Evolutionary conservation across 2,113 vertebrate species (phyloP).

Genomic region (Pachypanchax playfairii): DNA sequence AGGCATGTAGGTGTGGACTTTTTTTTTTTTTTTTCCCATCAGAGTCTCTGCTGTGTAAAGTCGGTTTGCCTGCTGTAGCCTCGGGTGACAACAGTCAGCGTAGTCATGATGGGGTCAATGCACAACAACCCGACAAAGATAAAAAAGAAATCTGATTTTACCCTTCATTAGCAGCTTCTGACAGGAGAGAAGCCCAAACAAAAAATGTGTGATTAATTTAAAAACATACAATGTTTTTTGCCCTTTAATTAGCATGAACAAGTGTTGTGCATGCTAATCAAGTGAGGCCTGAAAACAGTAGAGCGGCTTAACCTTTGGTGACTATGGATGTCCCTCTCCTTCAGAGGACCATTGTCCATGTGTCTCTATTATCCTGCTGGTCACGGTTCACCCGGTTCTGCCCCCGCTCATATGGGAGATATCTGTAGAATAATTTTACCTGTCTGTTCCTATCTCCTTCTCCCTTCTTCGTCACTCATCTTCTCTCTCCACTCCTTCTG

Average conservation of each 20-base stretch:
- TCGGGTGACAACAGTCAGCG: constrained; percentile 41
- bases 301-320: constrained; percentile 56
- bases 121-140: constrained; percentile 6
- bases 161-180: neutral
- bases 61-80: constrained; percentile 41
- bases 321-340: constrained; percentile 36
- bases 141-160: constrained; percentile 3
- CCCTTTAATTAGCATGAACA: constrained; percentile 40
- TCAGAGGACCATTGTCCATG: constrained; percentile 59
- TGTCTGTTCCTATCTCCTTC: constrained; percentile 66
- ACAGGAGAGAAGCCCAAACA: neutral
- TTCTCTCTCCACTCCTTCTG: neutral
- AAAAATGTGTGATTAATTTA: constrained; percentile 5
- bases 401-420: constrained; percentile 57
- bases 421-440: constrained; percentile 69
- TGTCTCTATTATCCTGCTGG: constrained; percentile 67
- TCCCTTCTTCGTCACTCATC: constrained; percentile 22
- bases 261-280: constrained; percentile 35
- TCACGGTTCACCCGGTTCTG: constrained; percentile 52
- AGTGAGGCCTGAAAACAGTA: constrained; percentile 23
- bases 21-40: constrained; percentile 42
- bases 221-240: constrained; percentile 14
- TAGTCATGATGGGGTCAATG: constrained; percentile 19
- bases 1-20: constrained; percentile 53
- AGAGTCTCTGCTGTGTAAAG: constrained; percentile 32